phyloP scores from a whole-genome alignment of 2,113 vertebrate genomes.

The Malurus alboscapulatus region DNA sequence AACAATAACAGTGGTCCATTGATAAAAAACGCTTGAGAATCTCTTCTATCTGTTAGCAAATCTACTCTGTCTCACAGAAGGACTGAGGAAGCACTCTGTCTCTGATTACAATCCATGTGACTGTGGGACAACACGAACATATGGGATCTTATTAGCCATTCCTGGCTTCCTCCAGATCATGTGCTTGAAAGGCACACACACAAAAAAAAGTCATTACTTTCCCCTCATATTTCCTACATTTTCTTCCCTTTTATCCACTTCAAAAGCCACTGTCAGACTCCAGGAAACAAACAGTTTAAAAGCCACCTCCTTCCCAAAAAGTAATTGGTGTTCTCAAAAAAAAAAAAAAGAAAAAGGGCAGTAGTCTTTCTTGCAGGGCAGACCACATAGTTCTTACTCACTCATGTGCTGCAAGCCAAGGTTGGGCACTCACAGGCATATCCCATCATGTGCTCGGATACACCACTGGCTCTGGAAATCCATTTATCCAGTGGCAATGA shows the following conservation, averaged over 20 bases:
- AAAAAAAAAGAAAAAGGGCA: neutral
- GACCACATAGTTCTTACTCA: slow-evolving; percentile 42
- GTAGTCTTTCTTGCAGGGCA: slow-evolving; percentile 5
- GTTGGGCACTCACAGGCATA: slow-evolving; percentile 32
- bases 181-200: neutral
- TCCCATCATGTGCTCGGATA: slow-evolving; percentile 15
- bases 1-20: neutral
- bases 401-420: slow-evolving; percentile 24
- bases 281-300: slow-evolving; percentile 26
- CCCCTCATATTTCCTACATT: neutral
- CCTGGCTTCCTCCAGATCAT: slow-evolving; percentile 7
- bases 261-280: slow-evolving; percentile 13
- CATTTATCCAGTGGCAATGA: slow-evolving; percentile 41
- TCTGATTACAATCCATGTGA: neutral
- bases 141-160: slow-evolving; percentile 1
- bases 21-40: neutral
- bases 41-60: neutral
- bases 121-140: neutral
- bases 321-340: neutral
- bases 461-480: slow-evolving; percentile 22
- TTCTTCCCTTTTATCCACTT: slow-evolving; percentile 24
- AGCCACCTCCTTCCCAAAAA: slow-evolving; percentile 18
- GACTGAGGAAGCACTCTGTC: neutral
- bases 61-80: neutral
- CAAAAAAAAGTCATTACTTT: neutral